These are phyloP conservation scores for Bradypus variegatus DNA, from an alignment of 2,797 vertebrate species.

Conservation along the genomic window DNA sequence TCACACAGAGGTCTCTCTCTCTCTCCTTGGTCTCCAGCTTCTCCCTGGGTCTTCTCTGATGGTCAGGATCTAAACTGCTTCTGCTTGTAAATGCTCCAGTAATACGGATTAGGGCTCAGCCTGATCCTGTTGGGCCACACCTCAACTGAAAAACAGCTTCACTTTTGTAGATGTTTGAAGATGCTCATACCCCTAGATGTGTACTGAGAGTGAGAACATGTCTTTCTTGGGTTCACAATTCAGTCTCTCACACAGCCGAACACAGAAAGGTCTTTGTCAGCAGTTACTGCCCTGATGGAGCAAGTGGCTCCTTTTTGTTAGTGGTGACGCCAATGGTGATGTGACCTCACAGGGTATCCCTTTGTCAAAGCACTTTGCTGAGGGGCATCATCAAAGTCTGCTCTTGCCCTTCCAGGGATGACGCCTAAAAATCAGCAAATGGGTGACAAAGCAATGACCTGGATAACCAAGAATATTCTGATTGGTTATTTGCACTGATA, in stretches of 20 bases:
- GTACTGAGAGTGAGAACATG: too few relatives aligned
- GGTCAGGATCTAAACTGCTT: too few relatives aligned
- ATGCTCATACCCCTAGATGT: too few relatives aligned
- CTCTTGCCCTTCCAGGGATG: neutral
- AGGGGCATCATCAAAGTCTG: neutral
- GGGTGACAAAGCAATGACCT: neutral
- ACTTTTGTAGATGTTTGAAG: too few relatives aligned
- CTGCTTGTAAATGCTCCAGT: too few relatives aligned
- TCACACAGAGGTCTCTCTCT: too few relatives aligned
- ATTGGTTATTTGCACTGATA: neutral
- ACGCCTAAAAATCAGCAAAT: neutral
- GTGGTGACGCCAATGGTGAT: neutral
- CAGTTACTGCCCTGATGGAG: neutral
- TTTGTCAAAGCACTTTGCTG: slow-evolving; percentile 21
- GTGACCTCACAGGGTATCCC: slow-evolving; percentile 1
- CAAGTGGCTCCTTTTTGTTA: neutral
- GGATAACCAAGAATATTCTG: neutral
- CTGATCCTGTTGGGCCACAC: too few relatives aligned
- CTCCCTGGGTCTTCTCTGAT: too few relatives aligned
- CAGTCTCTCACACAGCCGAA: neutral
- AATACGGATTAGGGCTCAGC: too few relatives aligned
- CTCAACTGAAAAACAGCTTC: too few relatives aligned
- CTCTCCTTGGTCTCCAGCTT: too few relatives aligned
- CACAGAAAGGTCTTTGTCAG: neutral
- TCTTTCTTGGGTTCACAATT: too few relatives aligned